Conservation (phyloP, 2,888 invertebrate genomes). For the Cosmia trapezina region DNA sequence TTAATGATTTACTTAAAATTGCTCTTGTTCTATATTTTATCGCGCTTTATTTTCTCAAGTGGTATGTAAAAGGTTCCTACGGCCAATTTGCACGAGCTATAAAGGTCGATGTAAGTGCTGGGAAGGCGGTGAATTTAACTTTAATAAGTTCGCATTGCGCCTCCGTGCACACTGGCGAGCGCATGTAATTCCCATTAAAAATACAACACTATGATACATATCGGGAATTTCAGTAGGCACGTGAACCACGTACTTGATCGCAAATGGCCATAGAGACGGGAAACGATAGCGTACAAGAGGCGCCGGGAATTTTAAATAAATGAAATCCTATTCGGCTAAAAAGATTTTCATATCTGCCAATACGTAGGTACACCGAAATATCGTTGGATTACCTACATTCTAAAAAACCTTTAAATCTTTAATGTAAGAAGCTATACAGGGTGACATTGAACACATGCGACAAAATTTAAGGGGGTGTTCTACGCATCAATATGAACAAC, state of each 20-base stretch:
- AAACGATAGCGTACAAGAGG: conserved; percentile 32
- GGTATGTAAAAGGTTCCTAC: conserved; percentile 45
- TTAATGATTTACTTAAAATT: conserved; percentile 54
- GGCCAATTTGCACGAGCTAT: conserved; percentile 67
- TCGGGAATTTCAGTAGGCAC: conserved; percentile 57
- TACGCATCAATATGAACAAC: too few species aligned
- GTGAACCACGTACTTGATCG: conserved; percentile 47
- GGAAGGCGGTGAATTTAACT: conserved; percentile 78
- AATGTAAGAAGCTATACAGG: too few species aligned
- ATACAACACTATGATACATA: conserved; percentile 66
- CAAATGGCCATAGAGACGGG: conserved; percentile 39
- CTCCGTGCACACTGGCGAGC: conserved; percentile 65
- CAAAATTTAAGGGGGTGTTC: too few species aligned
- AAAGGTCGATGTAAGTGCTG: conserved; percentile 74
- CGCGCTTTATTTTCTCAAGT: conserved; percentile 40
- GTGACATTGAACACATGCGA: too few species aligned
- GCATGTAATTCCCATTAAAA: conserved; percentile 72
- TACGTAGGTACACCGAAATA: background rate
- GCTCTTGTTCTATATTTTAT: conserved; percentile 47
- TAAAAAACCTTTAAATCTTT: conserved; percentile 7
- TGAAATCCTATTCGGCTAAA: conserved; percentile 29
- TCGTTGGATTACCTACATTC: conserved; percentile 8
- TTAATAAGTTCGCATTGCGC: conserved; percentile 86
- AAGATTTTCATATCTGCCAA: conserved; percentile 27
- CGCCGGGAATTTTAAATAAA: conserved; percentile 44